Percentiles rank a stretch among this genome's conserved stretches.
phyloP scores from a whole-genome alignment of 2,888 invertebrate genomes.

The Noctua janthina region DNA sequence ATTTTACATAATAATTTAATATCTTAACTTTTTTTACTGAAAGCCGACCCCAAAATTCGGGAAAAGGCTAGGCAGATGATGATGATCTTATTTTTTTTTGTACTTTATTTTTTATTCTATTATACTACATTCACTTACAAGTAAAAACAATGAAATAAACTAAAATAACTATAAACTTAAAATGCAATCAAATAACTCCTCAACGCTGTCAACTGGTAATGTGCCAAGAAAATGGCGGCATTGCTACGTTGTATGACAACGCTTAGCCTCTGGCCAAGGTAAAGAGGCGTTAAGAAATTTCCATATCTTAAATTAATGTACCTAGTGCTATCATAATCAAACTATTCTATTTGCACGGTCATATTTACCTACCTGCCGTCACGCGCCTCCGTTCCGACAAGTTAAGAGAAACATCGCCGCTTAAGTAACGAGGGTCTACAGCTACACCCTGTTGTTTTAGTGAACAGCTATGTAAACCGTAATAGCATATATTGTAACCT shows the following conservation, averaged over 20 bases:
- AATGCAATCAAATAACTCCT: too few species aligned
- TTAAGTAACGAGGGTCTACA: constrained; percentile 16
- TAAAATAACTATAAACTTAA: neutral
- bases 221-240: neutral
- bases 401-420: constrained; percentile 29
- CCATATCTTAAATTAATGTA: neutral
- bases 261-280: too few species aligned
- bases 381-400: neutral
- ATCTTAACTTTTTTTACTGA: too few species aligned
- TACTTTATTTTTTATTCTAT: too few species aligned
- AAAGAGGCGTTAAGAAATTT: neutral
- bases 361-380: constrained; percentile 11
- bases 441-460: neutral
- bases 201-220: neutral
- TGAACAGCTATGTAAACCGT: neutral
- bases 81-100: too few species aligned
- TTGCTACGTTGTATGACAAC: neutral
- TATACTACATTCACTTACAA: neutral
- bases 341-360: neutral
- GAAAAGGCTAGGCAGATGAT: too few species aligned
- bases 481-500: neutral
- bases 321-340: neutral
- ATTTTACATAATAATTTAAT: too few species aligned
- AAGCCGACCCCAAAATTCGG: too few species aligned
- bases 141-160: neutral